Conservation (phyloP, 2,797 vertebrate species). For the Lindbergichthys nudifrons region DNA sequence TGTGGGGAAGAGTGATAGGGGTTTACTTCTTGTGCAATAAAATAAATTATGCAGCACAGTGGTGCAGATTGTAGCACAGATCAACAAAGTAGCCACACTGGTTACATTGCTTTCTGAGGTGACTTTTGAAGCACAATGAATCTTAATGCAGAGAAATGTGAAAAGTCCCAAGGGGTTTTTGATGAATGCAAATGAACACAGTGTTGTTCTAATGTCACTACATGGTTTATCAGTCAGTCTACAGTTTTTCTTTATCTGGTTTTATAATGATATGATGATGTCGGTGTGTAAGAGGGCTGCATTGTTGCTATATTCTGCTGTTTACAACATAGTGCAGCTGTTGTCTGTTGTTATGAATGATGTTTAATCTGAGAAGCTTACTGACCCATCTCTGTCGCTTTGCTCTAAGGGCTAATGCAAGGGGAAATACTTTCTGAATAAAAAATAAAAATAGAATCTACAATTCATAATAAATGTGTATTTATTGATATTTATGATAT, state of each 20-base stretch:
- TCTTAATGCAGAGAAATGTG: slow-evolving; percentile 37
- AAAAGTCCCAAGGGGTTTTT: slow-evolving; percentile 26
- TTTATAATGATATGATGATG: slow-evolving; percentile 17
- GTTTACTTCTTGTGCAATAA: slow-evolving; percentile 70
- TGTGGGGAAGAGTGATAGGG: slow-evolving; percentile 74
- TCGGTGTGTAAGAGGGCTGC: background rate
- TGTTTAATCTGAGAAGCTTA: slow-evolving; percentile 13
- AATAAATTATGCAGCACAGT: slow-evolving; percentile 77
- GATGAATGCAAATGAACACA: slow-evolving; percentile 21
- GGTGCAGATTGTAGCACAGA: slow-evolving; percentile 61
- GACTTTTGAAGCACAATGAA: slow-evolving; percentile 27
- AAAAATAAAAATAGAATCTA: background rate
- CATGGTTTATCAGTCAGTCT: slow-evolving; percentile 10
- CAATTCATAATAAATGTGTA: background rate
- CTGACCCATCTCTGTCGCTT: slow-evolving; percentile 39
- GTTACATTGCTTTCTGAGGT: slow-evolving; percentile 25
- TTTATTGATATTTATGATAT: background rate
- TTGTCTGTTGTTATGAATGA: slow-evolving; percentile 11
- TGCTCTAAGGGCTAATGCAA: slow-evolving; percentile 3
- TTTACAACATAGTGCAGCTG: background rate
- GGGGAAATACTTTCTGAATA: background rate
- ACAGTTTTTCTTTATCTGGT: background rate
- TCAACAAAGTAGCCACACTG: slow-evolving; percentile 46
- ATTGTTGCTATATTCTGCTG: slow-evolving; percentile 17
- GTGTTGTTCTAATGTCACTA: slow-evolving; percentile 10